Conservation (phyloP, 2,888 invertebrate genomes). For the Phengaris alcon region DNA sequence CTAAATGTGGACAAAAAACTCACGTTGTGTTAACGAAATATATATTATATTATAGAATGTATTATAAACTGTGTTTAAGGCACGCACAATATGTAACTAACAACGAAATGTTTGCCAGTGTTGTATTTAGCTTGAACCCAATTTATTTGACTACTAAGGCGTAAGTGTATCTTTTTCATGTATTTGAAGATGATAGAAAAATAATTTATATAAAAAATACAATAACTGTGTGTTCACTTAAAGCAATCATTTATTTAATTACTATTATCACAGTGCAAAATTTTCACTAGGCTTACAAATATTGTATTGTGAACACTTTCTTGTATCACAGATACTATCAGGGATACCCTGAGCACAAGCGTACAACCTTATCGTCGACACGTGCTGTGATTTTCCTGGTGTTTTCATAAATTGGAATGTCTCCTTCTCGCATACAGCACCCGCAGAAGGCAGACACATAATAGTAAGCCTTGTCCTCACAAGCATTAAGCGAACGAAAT, state of each 20-base stretch:
- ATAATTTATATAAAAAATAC: conserved; percentile 47
- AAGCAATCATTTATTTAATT: conserved; percentile 62
- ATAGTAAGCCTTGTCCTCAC: conserved; percentile 80
- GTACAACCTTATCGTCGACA: conserved; percentile 67
- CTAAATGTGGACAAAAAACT: conserved; percentile 7
- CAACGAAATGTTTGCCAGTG: conserved; percentile 12
- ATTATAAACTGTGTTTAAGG: conserved; percentile 33
- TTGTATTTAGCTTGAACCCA: conserved; percentile 17
- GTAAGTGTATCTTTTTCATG: conserved; percentile 30
- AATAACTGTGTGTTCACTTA: conserved; percentile 56
- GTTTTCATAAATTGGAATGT: conserved; percentile 80
- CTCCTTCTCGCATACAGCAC: conserved; percentile 91
- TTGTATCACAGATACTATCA: conserved; percentile 76
- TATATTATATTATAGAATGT: background rate
- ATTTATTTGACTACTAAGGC: conserved; percentile 8
- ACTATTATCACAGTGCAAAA: conserved; percentile 61
- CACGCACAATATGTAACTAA: conserved; percentile 43
- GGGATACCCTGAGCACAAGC: conserved; percentile 70
- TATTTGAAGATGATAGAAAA: conserved; percentile 61
- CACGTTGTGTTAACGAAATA: conserved; percentile 14
- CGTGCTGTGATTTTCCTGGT: conserved; percentile 71
- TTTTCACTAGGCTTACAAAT: conserved; percentile 71
- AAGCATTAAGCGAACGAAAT: conserved; percentile 76
- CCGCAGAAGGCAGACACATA: conserved; percentile 86
- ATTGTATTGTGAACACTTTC: conserved; percentile 75